Percentiles rank a stretch among this genome's conserved stretches.
These are phyloP conservation scores for Microplitis demolitor DNA, from an alignment of 1,140 invertebrate species.

Conservation along the genomic window DNA sequence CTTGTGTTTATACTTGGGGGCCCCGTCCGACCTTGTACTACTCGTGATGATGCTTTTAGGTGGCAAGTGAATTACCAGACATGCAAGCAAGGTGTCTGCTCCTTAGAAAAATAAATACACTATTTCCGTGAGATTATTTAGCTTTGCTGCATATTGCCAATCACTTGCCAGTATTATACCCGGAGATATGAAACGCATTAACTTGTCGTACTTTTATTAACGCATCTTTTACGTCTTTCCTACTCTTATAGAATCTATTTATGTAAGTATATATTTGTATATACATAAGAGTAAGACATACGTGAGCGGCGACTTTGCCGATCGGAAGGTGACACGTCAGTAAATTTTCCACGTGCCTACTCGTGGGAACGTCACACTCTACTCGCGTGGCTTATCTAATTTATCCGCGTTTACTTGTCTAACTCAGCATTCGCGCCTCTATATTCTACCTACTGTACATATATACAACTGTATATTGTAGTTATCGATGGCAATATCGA, in stretches of 20 bases:
- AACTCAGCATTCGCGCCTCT: slow-evolving; percentile 13
- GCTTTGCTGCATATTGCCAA: too few species aligned
- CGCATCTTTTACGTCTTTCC: not conserved
- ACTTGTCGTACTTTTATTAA: not conserved
- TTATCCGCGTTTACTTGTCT: slow-evolving; percentile 39
- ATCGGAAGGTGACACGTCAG: slow-evolving; percentile 32
- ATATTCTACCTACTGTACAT: not conserved
- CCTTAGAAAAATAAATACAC: too few species aligned
- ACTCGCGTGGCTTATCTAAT: slow-evolving; percentile 48
- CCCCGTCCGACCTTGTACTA: slow-evolving; percentile 15
- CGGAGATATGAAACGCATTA: not conserved
- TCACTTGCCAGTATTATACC: too few species aligned
- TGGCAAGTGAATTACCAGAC: slow-evolving; percentile 11
- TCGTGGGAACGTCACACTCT: slow-evolving; percentile 59
- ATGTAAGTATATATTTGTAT: not conserved
- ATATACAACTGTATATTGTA: not conserved
- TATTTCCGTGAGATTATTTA: too few species aligned
- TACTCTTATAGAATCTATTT: not conserved
- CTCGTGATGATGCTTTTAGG: slow-evolving; percentile 8
- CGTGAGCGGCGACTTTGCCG: slow-evolving; percentile 10
- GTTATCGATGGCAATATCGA: slow-evolving; percentile 21
- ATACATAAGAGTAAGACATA: not conserved
- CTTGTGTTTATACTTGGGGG: not conserved
- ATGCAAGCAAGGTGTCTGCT: slow-evolving; percentile 11
- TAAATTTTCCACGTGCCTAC: slow-evolving; percentile 28